These are phyloP conservation scores for Poeciliopsis gracilis DNA, from an alignment of 2,797 vertebrate genomes.

Conservation along the genomic window DNA sequence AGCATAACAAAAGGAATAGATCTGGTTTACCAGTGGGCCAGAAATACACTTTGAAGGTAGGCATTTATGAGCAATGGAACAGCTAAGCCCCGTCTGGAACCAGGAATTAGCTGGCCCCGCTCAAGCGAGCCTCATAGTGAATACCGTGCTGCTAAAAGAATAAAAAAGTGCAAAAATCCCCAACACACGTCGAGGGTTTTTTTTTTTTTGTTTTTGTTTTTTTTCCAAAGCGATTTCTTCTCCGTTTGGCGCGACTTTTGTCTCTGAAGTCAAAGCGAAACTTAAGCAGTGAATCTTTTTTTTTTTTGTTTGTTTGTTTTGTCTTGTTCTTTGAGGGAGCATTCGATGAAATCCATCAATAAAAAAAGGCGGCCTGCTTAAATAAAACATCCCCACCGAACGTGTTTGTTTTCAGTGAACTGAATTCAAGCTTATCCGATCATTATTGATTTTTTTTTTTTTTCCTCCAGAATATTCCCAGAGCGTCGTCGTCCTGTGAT, in stretches of 20 bases:
- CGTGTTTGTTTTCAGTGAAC: slow-evolving; percentile 65
- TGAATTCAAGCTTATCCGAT: slow-evolving; percentile 63
- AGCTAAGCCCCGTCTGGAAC: slow-evolving; percentile 41
- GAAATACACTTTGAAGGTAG: slow-evolving; percentile 31
- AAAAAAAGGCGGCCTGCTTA: neutral
- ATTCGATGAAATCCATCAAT: slow-evolving; percentile 29
- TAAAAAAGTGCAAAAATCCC: slow-evolving; percentile 43
- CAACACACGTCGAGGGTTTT: slow-evolving; percentile 52
- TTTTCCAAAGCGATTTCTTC: slow-evolving; percentile 46
- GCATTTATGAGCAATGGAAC: slow-evolving; percentile 40
- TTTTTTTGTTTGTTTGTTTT: slow-evolving; percentile 11
- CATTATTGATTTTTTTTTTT: slow-evolving; percentile 65
- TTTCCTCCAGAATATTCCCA: slow-evolving; percentile 67
- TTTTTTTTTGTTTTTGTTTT: neutral
- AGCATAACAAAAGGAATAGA: slow-evolving; percentile 1
- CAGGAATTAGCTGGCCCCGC: slow-evolving; percentile 78
- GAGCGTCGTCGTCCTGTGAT: slow-evolving; percentile 70
- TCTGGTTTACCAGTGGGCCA: slow-evolving; percentile 39
- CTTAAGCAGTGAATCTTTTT: slow-evolving; percentile 71
- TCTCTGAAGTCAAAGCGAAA: slow-evolving; percentile 60
- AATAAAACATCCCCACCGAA: slow-evolving; percentile 39
- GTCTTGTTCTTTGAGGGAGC: slow-evolving; percentile 36
- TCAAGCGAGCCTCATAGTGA: slow-evolving; percentile 60
- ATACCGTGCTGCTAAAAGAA: slow-evolving; percentile 49
- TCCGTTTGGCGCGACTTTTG: slow-evolving; percentile 39